Conservation (phyloP, 2,888 invertebrate species). For the Quadriops clusia region DNA sequence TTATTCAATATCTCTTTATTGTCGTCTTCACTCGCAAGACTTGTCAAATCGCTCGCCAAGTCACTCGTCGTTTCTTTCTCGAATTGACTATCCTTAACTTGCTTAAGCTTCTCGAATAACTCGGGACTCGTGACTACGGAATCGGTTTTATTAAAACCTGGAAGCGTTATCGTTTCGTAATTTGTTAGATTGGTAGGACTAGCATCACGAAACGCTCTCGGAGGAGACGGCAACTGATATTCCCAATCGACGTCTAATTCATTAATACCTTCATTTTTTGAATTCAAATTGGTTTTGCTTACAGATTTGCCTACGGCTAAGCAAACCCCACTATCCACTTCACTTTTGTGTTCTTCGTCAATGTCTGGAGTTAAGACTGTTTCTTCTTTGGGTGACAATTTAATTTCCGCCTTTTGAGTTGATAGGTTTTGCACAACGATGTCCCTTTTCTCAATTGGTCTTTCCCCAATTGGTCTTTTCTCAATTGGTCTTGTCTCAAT, state of each 20-base stretch:
- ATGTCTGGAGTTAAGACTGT: too few species aligned
- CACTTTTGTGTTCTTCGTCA: conserved; percentile 9
- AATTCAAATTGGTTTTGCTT: too few species aligned
- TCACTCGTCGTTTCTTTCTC: too few species aligned
- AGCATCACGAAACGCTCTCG: conserved; percentile 43
- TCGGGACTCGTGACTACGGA: conserved; percentile 35
- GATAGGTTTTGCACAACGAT: too few species aligned
- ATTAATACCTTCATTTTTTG: conserved; percentile 14
- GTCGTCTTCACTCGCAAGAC: conserved; percentile 23
- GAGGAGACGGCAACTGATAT: conserved; percentile 48
- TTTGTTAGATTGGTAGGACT: conserved; percentile 26
- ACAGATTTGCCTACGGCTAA: too few species aligned
- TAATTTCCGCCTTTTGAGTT: too few species aligned
- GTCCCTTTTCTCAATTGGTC: too few species aligned
- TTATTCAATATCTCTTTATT: conserved; percentile 29
- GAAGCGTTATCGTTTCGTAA: conserved; percentile 21
- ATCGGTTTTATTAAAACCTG: conserved; percentile 25
- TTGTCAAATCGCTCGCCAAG: conserved; percentile 15
- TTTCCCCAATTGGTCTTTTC: too few species aligned
- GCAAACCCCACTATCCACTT: conserved; percentile 17
- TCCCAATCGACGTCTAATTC: conserved; percentile 38
- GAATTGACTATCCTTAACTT: conserved; percentile 25
- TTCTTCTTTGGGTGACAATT: too few species aligned
- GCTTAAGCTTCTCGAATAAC: conserved; percentile 31
- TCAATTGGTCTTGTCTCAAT: too few species aligned